Evolutionary conservation across 2,113 vertebrate genomes (phyloP), one percentile per base, ranked within the genome.

Genomic region (Piaya cayana): DNA sequence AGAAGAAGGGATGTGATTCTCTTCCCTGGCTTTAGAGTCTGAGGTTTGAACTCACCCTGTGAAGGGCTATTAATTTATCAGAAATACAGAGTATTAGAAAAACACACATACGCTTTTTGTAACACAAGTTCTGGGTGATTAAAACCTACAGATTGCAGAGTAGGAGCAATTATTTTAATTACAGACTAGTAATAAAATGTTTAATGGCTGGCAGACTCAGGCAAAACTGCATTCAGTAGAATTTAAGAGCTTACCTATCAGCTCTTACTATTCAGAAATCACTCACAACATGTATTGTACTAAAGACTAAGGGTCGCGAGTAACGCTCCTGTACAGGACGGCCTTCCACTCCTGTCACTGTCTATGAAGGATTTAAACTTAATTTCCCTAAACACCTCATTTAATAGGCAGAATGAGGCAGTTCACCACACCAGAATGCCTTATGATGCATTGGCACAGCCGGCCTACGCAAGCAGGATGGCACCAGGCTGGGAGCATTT

Each of bases 151-250:
- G 19, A 77, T 47, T 91, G 8, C 2, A 7, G 29, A 78, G 34
- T 1, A 75, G 56, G 1, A 87, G 30, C 43, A 78, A 91, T 96
- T 87, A 91, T 64, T 89, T 94, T 84, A 91, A 92, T 92, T 87
- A 74, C 23, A 78, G 65, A 37, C 25, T 55, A 84, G n/a, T 80
- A n/a, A 75, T 52, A 92, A 86, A 92, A 82, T 4, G 21, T 42
- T 84, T 78, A 60, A 92, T 56, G 68, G 74, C 62, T 87, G 56
- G 69, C 87, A 95, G 69, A 82, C 37, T 81, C 6, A 1, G 34
- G 32, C 37, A 89, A 81, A 62, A 62, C 4, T 50, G 55, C 42
- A 67, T 50, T 59, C 42, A 32, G 29, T 6, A 55, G 22, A 78
- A 82, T 52, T 39, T 29, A 23, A 8, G 59, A 42, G 47, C 25